These are phyloP conservation scores for Hydrocynus forskahlii DNA, from an alignment of 2,797 vertebrate genomes.

Conservation along the genomic window DNA sequence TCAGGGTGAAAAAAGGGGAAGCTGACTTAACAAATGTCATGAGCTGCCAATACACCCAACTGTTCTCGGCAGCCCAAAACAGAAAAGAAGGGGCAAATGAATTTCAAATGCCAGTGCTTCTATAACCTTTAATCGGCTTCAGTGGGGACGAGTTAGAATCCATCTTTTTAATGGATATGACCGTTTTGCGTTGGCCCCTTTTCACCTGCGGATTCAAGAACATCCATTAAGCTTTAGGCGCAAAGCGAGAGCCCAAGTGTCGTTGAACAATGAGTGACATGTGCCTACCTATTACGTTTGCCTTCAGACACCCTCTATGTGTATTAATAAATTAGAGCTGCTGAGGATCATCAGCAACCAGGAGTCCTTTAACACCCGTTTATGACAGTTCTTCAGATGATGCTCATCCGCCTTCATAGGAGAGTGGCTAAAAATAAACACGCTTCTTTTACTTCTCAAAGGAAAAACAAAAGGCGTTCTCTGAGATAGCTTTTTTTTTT, in stretches of 20 bases:
- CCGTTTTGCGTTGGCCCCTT: neutral
- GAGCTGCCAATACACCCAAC: slow-evolving; percentile 51
- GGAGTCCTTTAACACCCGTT: neutral
- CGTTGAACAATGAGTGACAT: slow-evolving; percentile 26
- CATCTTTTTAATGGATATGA: slow-evolving; percentile 20
- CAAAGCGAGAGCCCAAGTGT: neutral
- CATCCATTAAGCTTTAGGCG: slow-evolving; percentile 7
- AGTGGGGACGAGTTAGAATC: slow-evolving; percentile 13
- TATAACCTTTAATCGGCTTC: slow-evolving; percentile 56
- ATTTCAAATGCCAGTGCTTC: slow-evolving; percentile 58
- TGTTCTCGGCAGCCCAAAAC: slow-evolving; percentile 39
- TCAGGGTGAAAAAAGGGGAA: slow-evolving; percentile 38
- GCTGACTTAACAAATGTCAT: slow-evolving; percentile 61
- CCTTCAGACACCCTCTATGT: neutral
- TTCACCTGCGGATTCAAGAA: neutral
- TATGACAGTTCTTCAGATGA: neutral
- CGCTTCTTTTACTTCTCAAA: neutral
- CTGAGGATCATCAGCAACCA: neutral
- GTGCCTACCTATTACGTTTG: neutral
- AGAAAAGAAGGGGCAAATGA: slow-evolving; percentile 24
- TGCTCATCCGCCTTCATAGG: too few species aligned
- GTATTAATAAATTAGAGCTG: neutral
- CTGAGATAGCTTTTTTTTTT: neutral
- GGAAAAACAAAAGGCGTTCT: neutral
- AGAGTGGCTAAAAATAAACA: neutral